Percentiles rank a stretch among this genome's conserved stretches.
These are phyloP conservation scores for Sebastes elongatus DNA, from an alignment of 2,797 vertebrate species.

Conservation along the genomic window DNA sequence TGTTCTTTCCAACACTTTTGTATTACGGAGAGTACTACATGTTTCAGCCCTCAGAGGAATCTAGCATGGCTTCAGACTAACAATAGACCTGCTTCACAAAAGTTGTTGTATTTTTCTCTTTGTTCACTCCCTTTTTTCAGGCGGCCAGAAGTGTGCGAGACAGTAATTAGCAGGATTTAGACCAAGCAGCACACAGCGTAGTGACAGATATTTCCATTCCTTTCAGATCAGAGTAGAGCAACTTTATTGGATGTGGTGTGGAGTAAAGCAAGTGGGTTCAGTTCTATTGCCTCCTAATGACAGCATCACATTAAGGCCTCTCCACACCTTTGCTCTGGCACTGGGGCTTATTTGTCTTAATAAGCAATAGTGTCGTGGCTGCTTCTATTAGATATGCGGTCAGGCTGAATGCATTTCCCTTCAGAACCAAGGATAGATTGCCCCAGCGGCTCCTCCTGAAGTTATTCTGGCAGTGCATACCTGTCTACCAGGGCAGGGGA, in stretches of 20 bases:
- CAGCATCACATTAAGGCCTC: slow-evolving; percentile 30
- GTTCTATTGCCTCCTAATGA: slow-evolving; percentile 21
- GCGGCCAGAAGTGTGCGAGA: background rate
- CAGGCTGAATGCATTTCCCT: slow-evolving; percentile 43
- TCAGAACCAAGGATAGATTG: slow-evolving; percentile 43
- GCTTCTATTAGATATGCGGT: slow-evolving; percentile 48
- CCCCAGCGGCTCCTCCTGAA: slow-evolving; percentile 33
- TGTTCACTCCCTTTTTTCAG: background rate
- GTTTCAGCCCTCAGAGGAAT: background rate
- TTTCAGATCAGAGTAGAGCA: slow-evolving; percentile 22
- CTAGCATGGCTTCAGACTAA: background rate
- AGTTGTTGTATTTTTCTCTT: background rate
- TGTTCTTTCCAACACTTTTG: background rate
- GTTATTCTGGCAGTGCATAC: slow-evolving; percentile 45
- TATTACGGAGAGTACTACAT: background rate
- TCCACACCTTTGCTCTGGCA: slow-evolving; percentile 31
- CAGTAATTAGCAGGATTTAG: slow-evolving; percentile 34
- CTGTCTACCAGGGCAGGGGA: slow-evolving; percentile 56
- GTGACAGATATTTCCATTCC: slow-evolving; percentile 31
- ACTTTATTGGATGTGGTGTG: slow-evolving; percentile 20
- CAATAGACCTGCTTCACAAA: background rate
- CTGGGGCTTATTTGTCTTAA: slow-evolving; percentile 70
- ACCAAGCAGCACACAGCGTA: slow-evolving; percentile 2
- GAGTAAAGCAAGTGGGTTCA: background rate
- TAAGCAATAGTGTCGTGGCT: slow-evolving; percentile 54